Evolutionary conservation across 1,140 invertebrate species (phyloP), one percentile per base, ranked within the genome.

Genomic region (Papilio helenus): DNA sequence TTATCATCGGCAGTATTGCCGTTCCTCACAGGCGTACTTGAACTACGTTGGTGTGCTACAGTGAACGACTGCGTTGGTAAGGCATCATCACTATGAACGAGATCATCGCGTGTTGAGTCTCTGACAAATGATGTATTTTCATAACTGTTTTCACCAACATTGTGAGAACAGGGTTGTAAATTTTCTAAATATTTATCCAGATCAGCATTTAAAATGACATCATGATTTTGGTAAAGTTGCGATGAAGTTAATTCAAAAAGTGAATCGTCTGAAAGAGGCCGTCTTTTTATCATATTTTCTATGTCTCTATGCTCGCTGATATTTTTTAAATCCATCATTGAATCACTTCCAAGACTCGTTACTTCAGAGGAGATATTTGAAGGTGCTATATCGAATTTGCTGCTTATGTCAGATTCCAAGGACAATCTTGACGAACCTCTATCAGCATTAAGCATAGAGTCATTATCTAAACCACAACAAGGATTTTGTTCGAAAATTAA

Each of bases 251-350:
- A 94, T 84, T 97, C 96, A 79, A 96, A 95, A 85, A 95, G 92
- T 0, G 95, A 95, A 83, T 96, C 95, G 84, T 97, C 97, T 16
- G 97, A 97, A 0, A 97, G 95, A 0, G 97, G 97, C 81, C 97
- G 93, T 61, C 97, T 94, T 83, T 97, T 97, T 12, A 96, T 86
- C 82, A 96, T 95, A n/a, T 95, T 95, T 88, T 96, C 96, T 58
- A 96, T 93, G 80, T 96, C 95, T 87, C 88, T 58, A 88, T 93
- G 81, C 84, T 86, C 83, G 79, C 79, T 83, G 34, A 91, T 80
- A 84, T 95, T 95, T 29, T 96, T 91, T 16, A 96, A 90, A 79
- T 97, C 96, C 0, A 96, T 90, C 77, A 88, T 85, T 71, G 90
- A 86, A 74, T 92, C 93, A 79, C 88, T 91, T 81, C 91, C 90